phyloP scores from a whole-genome alignment of 2,113 vertebrate species.

The Canis aureus region DNA sequence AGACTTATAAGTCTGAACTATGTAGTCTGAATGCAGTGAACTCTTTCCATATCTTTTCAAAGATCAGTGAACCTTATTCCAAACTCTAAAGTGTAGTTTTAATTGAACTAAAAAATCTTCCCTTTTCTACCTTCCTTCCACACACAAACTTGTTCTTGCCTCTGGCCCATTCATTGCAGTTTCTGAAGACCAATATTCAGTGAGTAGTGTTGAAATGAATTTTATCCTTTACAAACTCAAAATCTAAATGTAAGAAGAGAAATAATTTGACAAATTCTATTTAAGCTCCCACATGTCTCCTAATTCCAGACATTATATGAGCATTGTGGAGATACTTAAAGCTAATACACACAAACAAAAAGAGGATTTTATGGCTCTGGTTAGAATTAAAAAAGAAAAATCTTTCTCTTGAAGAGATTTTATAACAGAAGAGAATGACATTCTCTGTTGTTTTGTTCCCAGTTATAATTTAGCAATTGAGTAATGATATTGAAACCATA shows the following conservation, averaged over 20 bases:
- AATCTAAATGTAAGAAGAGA: conserved; percentile 45
- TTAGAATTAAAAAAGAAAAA: conserved; percentile 67
- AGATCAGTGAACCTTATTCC: not conserved
- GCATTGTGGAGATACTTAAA: conserved; percentile 19
- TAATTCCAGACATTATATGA: conserved; percentile 50
- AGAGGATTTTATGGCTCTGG: conserved; percentile 18
- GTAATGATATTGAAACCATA: not conserved
- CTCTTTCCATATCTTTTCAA: not conserved
- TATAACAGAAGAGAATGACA: not conserved
- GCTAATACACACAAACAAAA: conserved; percentile 52
- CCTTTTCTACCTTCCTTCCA: conserved; percentile 14
- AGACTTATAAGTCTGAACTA: not conserved
- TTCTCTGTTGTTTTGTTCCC: not conserved
- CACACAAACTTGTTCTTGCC: not conserved
- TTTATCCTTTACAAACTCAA: conserved; percentile 35
- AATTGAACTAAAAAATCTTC: conserved; percentile 32
- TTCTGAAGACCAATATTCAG: not conserved
- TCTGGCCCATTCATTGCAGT: not conserved
- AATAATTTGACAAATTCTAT: conserved; percentile 52
- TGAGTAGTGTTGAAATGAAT: conserved; percentile 48
- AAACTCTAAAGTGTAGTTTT: not conserved
- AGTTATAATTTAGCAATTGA: conserved; percentile 8
- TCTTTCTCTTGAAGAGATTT: conserved; percentile 52
- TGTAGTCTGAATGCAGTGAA: not conserved
- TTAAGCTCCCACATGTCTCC: conserved; percentile 13